phyloP scores from a whole-genome alignment of 2,888 invertebrate species.

The Automeris io region DNA sequence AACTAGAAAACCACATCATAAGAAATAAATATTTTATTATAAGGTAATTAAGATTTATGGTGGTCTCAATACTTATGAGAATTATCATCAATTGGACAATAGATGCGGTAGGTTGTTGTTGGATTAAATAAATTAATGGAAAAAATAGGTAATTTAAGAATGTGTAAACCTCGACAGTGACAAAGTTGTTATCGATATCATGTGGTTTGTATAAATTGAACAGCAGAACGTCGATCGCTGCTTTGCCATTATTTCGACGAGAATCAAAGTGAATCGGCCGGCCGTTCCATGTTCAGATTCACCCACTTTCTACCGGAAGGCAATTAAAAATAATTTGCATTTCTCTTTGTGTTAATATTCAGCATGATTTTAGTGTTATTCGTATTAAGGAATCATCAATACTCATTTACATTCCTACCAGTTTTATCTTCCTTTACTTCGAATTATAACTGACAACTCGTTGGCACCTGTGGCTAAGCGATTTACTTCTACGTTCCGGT shows the following conservation, averaged over 20 bases:
- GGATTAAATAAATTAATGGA: constrained; percentile 13
- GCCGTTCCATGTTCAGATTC: constrained; percentile 58
- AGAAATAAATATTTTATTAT: too few relatives aligned
- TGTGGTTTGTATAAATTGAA: constrained; percentile 23
- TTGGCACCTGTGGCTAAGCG: too few relatives aligned
- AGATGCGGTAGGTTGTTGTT: background rate
- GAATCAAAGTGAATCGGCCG: constrained; percentile 48
- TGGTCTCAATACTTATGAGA: too few relatives aligned
- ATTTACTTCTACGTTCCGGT: too few relatives aligned
- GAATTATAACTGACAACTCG: too few relatives aligned
- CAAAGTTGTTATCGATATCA: background rate
- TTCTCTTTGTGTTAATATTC: constrained; percentile 60
- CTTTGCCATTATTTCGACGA: constrained; percentile 58
- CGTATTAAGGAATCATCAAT: constrained; percentile 17
- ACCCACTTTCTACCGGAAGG: constrained; percentile 73
- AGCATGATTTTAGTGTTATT: constrained; percentile 30
- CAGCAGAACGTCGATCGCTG: constrained; percentile 24
- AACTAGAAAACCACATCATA: too few relatives aligned
- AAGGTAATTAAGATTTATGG: too few relatives aligned
- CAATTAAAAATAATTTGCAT: constrained; percentile 73
- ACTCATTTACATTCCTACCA: constrained; percentile 1
- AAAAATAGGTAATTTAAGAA: constrained; percentile 25
- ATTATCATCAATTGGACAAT: too few relatives aligned
- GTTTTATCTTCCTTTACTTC: too few relatives aligned
- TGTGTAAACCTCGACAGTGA: constrained; percentile 2